A percentile compares a stretch with the other conserved stretches of the same genome.
Conservation (phyloP, 2,888 invertebrate genomes). For the Ectemnius lituratus region DNA sequence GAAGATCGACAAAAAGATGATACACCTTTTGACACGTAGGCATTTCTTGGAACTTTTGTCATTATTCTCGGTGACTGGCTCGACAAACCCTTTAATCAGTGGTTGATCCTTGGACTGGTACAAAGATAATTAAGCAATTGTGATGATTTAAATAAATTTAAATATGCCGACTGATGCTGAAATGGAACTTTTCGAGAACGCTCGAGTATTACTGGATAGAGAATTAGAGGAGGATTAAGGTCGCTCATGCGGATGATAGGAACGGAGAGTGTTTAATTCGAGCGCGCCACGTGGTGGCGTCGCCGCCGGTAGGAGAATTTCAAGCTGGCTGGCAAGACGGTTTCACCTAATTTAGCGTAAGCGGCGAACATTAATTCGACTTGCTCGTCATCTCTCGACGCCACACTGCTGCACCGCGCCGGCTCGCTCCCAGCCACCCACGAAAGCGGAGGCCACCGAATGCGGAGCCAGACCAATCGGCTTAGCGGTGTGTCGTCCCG, state of each 20-base stretch:
- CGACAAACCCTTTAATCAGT: constrained; percentile 10
- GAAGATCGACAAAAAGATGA: constrained; percentile 19
- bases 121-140: constrained; percentile 65
- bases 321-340: constrained; percentile 12
- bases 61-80: constrained; percentile 63
- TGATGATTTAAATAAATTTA: constrained; percentile 54
- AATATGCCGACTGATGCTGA: constrained; percentile 10
- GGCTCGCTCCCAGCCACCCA: not conserved
- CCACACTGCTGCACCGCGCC: not conserved
- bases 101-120: constrained; percentile 28
- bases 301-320: not conserved
- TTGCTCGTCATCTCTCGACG: constrained; percentile 12
- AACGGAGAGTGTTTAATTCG: too few species aligned
- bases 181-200: too few species aligned
- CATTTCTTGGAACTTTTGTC: constrained; percentile 37
- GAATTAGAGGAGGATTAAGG: too few species aligned
- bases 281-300: not conserved
- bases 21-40: not conserved
- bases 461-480: constrained; percentile 11
- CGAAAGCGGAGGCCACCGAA: constrained; percentile 2
- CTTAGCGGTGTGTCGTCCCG: not conserved
- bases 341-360: constrained; percentile 37
- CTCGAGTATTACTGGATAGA: too few species aligned
- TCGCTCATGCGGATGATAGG: too few species aligned
- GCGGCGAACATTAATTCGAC: constrained; percentile 32